Conservation (phyloP, 1,140 invertebrate genomes). For the Diploscapter pachys region DNA sequence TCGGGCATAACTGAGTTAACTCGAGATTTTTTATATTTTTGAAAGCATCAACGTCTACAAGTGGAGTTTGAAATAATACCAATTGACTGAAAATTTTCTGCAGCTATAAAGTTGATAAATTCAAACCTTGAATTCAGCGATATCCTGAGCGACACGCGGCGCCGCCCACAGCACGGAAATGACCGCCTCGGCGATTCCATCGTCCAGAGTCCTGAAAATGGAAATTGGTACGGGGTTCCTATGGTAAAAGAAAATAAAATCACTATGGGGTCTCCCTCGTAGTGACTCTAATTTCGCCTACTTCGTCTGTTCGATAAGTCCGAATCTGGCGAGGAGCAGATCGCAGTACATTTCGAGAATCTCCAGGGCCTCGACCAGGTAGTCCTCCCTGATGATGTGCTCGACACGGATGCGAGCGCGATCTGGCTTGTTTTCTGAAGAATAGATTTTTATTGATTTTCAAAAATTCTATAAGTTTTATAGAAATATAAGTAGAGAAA, state of each 20-base stretch:
- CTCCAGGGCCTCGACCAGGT: conserved; percentile 98
- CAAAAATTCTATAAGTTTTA: neutral
- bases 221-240: neutral
- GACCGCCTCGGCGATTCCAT: conserved; percentile 89
- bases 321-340: conserved; percentile 90
- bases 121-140: conserved; percentile 58
- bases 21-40: neutral
- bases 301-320: conserved; percentile 94
- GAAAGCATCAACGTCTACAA: too few species aligned
- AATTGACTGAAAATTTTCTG: too few species aligned
- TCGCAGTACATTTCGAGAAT: conserved; percentile 99
- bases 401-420: conserved; percentile 91
- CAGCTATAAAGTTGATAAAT: conserved; percentile 62
- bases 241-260: neutral
- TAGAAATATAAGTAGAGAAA: neutral
- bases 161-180: conserved; percentile 94
- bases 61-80: too few species aligned
- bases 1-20: conserved; percentile 49
- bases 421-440: conserved; percentile 77
- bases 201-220: conserved; percentile 75
- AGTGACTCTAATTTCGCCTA: conserved; percentile 60
- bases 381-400: conserved; percentile 97
- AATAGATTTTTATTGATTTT: neutral
- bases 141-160: conserved; percentile 69
- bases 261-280: neutral